phyloP scores from a whole-genome alignment of 2,797 vertebrate species.

The Sardinella longiceps region DNA sequence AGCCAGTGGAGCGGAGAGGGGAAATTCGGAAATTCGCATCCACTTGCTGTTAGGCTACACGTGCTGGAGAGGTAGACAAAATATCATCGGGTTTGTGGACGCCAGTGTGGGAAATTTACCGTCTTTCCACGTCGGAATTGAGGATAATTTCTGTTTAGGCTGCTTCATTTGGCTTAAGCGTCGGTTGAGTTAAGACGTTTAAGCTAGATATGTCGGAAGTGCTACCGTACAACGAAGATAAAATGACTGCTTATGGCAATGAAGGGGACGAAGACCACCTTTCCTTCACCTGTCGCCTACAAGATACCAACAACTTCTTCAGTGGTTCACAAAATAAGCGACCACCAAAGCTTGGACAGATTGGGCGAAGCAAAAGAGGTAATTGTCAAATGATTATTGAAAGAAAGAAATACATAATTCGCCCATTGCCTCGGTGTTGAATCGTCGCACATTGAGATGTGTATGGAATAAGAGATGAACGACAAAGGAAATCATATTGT shows the following conservation, averaged over 20 bases:
- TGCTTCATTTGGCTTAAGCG: conserved; percentile 9
- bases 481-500: not conserved
- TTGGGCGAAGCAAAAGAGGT: conserved; percentile 96
- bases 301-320: conserved; percentile 95
- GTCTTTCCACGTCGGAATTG: not conserved
- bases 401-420: not conserved
- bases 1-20: conserved; percentile 20
- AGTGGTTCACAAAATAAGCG: conserved; percentile 87
- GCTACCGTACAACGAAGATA: conserved; percentile 92
- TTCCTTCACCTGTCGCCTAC: conserved; percentile 94
- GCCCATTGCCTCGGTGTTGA: not conserved
- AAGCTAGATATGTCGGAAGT: conserved; percentile 85
- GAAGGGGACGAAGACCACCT: conserved; percentile 85
- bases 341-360: conserved; percentile 95
- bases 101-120: not conserved
- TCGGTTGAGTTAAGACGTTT: conserved; percentile 1
- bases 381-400: not conserved
- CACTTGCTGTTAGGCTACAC: conserved; percentile 60
- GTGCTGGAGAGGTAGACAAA: conserved; percentile 52
- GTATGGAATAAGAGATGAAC: conserved; percentile 37
- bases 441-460: conserved; percentile 37
- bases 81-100: not conserved
- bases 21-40: conserved; percentile 63
- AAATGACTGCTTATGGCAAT: conserved; percentile 89
- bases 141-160: not conserved